A percentile compares a stretch with the other conserved stretches of the same genome.
These are phyloP conservation scores for Rotaria sp. DNA, from an alignment of 2,888 invertebrate species.

Conservation along the genomic window DNA sequence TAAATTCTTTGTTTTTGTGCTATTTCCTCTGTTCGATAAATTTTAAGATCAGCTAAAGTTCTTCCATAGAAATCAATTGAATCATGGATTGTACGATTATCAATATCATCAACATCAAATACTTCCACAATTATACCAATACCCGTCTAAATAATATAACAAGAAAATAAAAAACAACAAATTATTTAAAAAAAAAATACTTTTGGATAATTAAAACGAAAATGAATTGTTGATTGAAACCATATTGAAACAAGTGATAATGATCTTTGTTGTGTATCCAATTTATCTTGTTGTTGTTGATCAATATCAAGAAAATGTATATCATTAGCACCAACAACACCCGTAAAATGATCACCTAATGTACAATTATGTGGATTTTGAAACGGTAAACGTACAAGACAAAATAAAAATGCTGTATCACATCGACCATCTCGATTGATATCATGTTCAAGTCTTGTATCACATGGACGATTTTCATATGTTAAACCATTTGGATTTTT, in stretches of 20 bases:
- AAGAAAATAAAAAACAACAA: neutral
- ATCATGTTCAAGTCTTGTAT: constrained; percentile 28
- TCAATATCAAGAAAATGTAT: constrained; percentile 23
- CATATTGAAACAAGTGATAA: neutral
- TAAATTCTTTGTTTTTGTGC: constrained; percentile 11
- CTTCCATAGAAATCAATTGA: constrained; percentile 37
- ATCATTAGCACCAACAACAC: constrained; percentile 34
- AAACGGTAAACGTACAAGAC: constrained; percentile 40
- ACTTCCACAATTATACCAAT: constrained; percentile 40
- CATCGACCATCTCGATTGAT: constrained; percentile 30
- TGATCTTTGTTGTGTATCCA: neutral
- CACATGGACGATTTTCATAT: constrained; percentile 26
- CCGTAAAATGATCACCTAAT: constrained; percentile 37
- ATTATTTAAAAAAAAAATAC: constrained; percentile 11
- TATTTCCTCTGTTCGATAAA: neutral
- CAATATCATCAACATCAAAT: constrained; percentile 19
- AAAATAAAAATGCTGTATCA: constrained; percentile 38
- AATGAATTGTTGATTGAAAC: neutral
- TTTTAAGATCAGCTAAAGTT: constrained; percentile 34
- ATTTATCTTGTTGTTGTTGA: neutral
- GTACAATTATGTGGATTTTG: constrained; percentile 41
- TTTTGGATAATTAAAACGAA: constrained; percentile 35
- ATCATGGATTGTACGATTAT: constrained; percentile 18
- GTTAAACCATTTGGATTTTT: constrained; percentile 16
- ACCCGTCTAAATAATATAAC: constrained; percentile 33